Base-by-base conservation (phyloP, 2,113 vertebrate species). In the Camelus dromedarius region DNA sequence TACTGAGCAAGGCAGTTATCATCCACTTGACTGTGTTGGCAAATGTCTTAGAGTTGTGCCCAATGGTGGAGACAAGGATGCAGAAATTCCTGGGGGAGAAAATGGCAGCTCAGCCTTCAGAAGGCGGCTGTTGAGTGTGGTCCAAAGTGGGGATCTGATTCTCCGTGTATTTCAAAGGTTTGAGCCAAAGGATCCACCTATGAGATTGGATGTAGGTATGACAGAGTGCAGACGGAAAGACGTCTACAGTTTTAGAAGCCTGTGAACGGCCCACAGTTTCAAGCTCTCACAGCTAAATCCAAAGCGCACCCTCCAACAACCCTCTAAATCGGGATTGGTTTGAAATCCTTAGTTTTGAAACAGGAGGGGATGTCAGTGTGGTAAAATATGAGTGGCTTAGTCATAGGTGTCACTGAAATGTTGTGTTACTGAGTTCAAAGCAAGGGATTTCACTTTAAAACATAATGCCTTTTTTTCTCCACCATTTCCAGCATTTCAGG, bases 81-180 rank as follows among this genome's bases (percentile, higher is more conserved):
- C 12, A 18, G 54, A 60, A 46, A 80, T 18, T 30, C 20, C 3
- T 0, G 9, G 16, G 8, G 30, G 0, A 14, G 0, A 5, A 7
- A 0, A 48, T 30, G 46, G 24, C 4, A 1, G 30, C n/a, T 52
- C 42, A 1, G 26, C 9, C 5, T 4, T 24, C 52, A 24, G 32
- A 8, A 48, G 7, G 0, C 28, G 9, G n/a, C 62, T 11, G 5
- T 4, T 54, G 50, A 15, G 24, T 60, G n/a, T 32, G 18, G 5
- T 76, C n/a, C 20, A 5, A 72, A 20, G 12, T 0, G 18, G 6
- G 6, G 18, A 7, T 42, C 28, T 30, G n/a, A 15, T 26, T 69
- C 70, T 76, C 7, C 1, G 12, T 20, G 0, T 12, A 28, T 42
- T 14, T 42, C 24, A 30, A 42, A 30, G n/a, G 5, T 84, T 42